phyloP scores from a whole-genome alignment of 2,797 vertebrate genomes.

The Cirrhinus molitorella region DNA sequence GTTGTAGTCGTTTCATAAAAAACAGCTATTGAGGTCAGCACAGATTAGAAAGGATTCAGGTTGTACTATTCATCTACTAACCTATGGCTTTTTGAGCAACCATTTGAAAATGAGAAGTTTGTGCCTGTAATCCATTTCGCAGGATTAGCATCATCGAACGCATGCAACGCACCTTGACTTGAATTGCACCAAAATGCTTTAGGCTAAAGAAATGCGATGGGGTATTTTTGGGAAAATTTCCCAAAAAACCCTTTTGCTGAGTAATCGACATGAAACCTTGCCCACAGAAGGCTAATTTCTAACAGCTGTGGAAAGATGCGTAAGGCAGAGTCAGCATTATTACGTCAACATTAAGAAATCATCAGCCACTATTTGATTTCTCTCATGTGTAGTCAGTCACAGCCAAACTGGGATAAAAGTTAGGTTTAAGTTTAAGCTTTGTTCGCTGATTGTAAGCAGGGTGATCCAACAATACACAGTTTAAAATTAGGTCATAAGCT shows the following conservation, averaged over 20 bases:
- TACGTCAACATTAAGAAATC: not conserved
- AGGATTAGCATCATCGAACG: conserved; percentile 28
- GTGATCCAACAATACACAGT: conserved; percentile 9
- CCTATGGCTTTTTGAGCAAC: conserved; percentile 27
- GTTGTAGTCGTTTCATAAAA: conserved; percentile 15
- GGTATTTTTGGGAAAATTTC: not conserved
- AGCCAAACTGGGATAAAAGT: not conserved
- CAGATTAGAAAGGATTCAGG: conserved; percentile 22
- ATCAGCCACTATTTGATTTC: conserved; percentile 10
- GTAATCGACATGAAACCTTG: conserved; percentile 29
- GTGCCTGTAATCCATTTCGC: conserved; percentile 22
- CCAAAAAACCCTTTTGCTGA: not conserved
- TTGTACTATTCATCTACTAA: conserved; percentile 24
- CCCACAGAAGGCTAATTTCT: not conserved
- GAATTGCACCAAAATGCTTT: conserved; percentile 10
- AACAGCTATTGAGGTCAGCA: conserved; percentile 27
- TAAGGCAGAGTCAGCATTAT: conserved; percentile 42
- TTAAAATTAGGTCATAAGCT: conserved; percentile 33
- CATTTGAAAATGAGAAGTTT: not conserved
- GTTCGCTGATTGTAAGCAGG: conserved; percentile 34
- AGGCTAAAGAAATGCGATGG: not conserved
- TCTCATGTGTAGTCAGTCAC: not conserved
- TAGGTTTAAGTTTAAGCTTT: conserved; percentile 25
- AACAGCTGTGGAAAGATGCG: conserved; percentile 41
- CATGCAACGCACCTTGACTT: conserved; percentile 12